Conservation (phyloP, 1,140 invertebrate species). For the Drosophila pallidifrons region DNA sequence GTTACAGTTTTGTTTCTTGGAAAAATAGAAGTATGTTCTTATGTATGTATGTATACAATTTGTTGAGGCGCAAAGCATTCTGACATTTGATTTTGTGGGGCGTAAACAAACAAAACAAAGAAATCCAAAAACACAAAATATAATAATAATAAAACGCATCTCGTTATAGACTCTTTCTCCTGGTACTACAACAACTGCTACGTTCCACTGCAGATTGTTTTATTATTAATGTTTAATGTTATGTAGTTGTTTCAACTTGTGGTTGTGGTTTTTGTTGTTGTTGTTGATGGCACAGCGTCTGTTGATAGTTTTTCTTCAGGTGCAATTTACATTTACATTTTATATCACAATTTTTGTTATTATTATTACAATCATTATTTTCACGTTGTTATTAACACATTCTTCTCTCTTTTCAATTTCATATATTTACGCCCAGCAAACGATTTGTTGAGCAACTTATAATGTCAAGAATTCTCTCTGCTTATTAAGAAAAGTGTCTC, state of each 20-base stretch:
- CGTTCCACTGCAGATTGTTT: constrained; percentile 27
- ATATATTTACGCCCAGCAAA: constrained; percentile 71
- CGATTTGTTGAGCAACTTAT: constrained; percentile 61
- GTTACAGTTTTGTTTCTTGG: constrained; percentile 62
- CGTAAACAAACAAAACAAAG: constrained; percentile 60
- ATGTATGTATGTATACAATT: constrained; percentile 47
- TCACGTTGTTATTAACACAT: constrained; percentile 75
- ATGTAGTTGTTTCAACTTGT: constrained; percentile 37
- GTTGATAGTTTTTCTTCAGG: constrained; percentile 78
- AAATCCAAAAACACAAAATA: constrained; percentile 36
- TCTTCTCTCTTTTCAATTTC: constrained; percentile 26
- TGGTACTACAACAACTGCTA: constrained; percentile 38
- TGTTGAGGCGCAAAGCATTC: constrained; percentile 54
- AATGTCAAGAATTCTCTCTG: constrained; percentile 66
- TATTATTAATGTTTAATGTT: constrained; percentile 42
- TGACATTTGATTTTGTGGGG: constrained; percentile 68
- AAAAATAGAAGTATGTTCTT: constrained; percentile 73
- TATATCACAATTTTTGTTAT: constrained; percentile 77
- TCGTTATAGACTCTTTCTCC: constrained; percentile 11
- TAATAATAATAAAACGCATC: constrained; percentile 37
- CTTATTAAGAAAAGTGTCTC: constrained; percentile 26
- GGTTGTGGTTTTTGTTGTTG: constrained; percentile 48
- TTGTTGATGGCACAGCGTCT: constrained; percentile 79
- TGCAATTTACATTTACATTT: constrained; percentile 81
- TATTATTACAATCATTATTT: constrained; percentile 60